Evolutionary conservation across 2,888 invertebrate species (phyloP).

Genomic region (Clostera curtula): DNA sequence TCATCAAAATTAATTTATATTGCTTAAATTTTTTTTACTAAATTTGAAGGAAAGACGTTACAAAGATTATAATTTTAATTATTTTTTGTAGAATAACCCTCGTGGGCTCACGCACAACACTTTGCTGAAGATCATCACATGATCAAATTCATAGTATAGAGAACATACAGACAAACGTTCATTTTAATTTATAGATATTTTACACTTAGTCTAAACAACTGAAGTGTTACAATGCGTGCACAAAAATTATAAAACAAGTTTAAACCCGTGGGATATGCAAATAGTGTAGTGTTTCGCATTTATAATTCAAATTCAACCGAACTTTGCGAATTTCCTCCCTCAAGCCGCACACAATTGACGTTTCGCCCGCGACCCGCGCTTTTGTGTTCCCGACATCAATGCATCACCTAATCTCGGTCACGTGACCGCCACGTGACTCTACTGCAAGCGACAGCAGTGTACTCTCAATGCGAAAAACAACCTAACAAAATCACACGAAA

Average conservation of each 20-base stretch:
- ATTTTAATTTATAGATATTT: constrained; percentile 5
- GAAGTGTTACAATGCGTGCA: constrained; percentile 16
- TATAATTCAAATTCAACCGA: constrained; percentile 70
- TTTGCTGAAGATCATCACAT: too few relatives aligned
- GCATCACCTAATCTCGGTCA: constrained; percentile 64
- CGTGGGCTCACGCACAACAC: too few relatives aligned
- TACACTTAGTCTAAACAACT: constrained; percentile 12
- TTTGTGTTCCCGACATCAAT: constrained; percentile 67
- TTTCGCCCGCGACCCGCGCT: constrained; percentile 52
- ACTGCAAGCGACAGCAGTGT: constrained; percentile 61
- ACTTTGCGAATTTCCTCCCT: constrained; percentile 65
- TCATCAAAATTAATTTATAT: too few relatives aligned
- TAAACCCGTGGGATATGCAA: constrained; percentile 68
- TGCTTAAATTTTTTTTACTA: too few relatives aligned
- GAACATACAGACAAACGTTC: too few relatives aligned
- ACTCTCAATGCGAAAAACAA: constrained; percentile 36
- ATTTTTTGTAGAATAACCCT: too few relatives aligned
- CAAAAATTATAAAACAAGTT: constrained; percentile 22
- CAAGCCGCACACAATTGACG: constrained; percentile 65
- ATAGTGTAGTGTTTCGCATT: constrained; percentile 61
- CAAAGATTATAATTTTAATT: too few relatives aligned
- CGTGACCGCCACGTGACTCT: constrained; percentile 59
- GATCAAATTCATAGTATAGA: too few relatives aligned
- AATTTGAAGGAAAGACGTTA: too few relatives aligned
- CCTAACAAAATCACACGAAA: constrained; percentile 13